Conservation (phyloP, 1,140 invertebrate genomes). For the Galleria mellonella region DNA sequence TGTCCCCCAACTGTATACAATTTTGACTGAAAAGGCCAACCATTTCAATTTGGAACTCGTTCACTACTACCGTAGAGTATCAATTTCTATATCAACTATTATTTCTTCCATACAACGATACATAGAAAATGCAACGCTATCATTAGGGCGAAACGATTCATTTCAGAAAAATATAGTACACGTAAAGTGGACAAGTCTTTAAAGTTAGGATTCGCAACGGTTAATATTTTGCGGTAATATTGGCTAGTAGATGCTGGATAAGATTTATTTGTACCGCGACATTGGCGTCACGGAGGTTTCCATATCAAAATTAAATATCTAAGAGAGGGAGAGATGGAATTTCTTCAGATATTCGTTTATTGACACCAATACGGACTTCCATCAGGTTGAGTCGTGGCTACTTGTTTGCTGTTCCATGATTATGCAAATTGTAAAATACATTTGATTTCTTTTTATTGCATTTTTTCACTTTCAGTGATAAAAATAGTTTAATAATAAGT, state of each 20-base stretch:
- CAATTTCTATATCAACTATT: slow-evolving; percentile 8
- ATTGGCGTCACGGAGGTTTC: slow-evolving; percentile 47
- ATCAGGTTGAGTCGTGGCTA: too few relatives aligned
- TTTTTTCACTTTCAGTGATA: too few relatives aligned
- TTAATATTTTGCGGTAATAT: slow-evolving; percentile 67
- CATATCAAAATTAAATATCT: slow-evolving; percentile 71
- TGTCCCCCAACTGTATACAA: neutral
- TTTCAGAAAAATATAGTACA: neutral
- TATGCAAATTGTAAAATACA: too few relatives aligned
- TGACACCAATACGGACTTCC: slow-evolving; percentile 2
- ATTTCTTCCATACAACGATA: neutral
- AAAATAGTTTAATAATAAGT: too few relatives aligned
- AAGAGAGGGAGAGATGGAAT: slow-evolving; percentile 25
- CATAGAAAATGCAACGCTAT: slow-evolving; percentile 12
- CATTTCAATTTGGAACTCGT: slow-evolving; percentile 8
- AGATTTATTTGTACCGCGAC: slow-evolving; percentile 50
- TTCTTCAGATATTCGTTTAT: slow-evolving; percentile 12
- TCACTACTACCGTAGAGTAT: slow-evolving; percentile 2
- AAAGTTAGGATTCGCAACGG: slow-evolving; percentile 57
- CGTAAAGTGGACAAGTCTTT: slow-evolving; percentile 38
- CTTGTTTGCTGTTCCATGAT: too few relatives aligned
- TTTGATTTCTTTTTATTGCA: too few relatives aligned
- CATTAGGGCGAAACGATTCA: neutral
- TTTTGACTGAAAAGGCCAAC: neutral
- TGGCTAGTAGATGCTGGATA: slow-evolving; percentile 56